Conservation (phyloP, 2,797 vertebrate species). For the Synaphobranchus kaupii region DNA sequence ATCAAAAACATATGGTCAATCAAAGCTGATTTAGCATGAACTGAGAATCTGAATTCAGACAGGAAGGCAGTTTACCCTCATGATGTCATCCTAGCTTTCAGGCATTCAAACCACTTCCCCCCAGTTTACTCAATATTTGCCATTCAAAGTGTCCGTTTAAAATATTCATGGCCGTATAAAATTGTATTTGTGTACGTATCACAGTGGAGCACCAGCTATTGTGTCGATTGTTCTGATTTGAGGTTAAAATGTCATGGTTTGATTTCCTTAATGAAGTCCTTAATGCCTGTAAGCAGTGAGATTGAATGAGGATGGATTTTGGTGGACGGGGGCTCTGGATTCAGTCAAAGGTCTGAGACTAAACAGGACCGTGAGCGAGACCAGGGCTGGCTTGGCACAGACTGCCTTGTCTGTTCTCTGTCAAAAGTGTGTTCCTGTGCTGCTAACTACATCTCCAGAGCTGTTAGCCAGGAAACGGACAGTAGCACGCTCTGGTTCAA, state of each 20-base stretch:
- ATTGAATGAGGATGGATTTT: not conserved
- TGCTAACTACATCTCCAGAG: constrained; percentile 27
- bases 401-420: not conserved
- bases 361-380: not conserved
- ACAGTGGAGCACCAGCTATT: not conserved
- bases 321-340: constrained; percentile 6
- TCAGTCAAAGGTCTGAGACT: constrained; percentile 7
- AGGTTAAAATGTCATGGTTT: constrained; percentile 10
- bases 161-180: constrained; percentile 5
- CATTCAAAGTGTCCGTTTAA: not conserved
- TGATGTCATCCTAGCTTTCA: not conserved
- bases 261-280: constrained; percentile 14
- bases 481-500: not conserved
- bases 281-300: not conserved
- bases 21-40: not conserved
- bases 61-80: not conserved
- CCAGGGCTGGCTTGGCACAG: not conserved
- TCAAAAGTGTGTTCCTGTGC: not conserved
- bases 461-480: not conserved
- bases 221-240: not conserved
- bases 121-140: not conserved
- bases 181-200: not conserved
- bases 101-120: not conserved
- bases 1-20: not conserved
- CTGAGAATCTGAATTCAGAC: not conserved